Base-by-base conservation (phyloP, 2,888 invertebrate species). In the Ceraclea dissimilis region DNA sequence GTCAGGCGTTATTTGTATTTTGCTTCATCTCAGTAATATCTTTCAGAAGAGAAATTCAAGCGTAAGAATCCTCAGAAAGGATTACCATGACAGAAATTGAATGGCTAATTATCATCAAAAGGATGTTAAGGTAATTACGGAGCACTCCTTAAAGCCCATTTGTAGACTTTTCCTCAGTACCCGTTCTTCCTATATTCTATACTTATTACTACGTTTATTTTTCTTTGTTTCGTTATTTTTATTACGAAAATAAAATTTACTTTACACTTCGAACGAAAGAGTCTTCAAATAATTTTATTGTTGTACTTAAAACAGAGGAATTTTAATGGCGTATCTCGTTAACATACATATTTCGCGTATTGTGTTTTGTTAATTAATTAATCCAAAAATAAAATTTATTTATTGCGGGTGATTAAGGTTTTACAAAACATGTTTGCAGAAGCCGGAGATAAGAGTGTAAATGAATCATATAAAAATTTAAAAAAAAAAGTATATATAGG, bases 31-130 rank as follows among this genome's bases (percentile, higher is more conserved):
- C 26, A 26, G 26, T 26, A 26, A 26, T 26, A 26, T 26, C 26
- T 26, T 26, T 26, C 26, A 31, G 51, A 31, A 43, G 50, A 51
- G 17, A 31, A 57, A 43, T 43, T 49, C 49, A 26, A 39, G 19
- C 21, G 17, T 6, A 33, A 39, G 5, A 39, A 39, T 39, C 39
- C 39, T n/a, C 39, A 11, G 34, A 52, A 52, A 53, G 59, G 59
- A 59, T 59, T 59, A 59, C 51, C 59, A 52, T 20, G 52, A 59
- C 59, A 46, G 48, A 52, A 51, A 52, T 55, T 52, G 56, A 59
- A 57, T 51, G 57, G 52, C 52, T 57, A 60, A 60, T 60, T 60
- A 60, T 60, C 60, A 54, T 57, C 54, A 60, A 60, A 60, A 60
- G 54, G 57, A 57, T 52, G 54, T 60, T 60, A 60, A 56, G 60